Conservation (phyloP, 2,797 vertebrate genomes). For the Anisognathus igniventris region DNA sequence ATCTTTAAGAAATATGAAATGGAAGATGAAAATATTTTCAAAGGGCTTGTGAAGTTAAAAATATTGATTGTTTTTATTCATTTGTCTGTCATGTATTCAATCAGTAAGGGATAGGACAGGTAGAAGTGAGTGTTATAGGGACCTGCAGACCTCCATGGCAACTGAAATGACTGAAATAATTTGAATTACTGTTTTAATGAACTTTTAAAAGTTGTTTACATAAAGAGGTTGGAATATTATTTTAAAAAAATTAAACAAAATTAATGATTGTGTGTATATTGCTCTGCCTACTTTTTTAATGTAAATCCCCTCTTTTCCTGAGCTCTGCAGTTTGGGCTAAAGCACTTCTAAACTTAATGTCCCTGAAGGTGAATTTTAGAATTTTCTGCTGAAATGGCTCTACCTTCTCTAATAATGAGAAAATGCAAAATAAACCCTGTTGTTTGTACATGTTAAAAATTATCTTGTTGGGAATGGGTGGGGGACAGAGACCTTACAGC, state of each 20-base stretch:
- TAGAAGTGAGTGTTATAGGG: background rate
- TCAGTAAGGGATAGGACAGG: background rate
- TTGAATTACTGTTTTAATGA: background rate
- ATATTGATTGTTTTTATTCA: background rate
- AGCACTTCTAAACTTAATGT: background rate
- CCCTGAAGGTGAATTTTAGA: background rate
- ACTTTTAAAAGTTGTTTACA: background rate
- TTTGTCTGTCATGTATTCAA: background rate
- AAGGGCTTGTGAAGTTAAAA: background rate
- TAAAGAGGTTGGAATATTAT: background rate
- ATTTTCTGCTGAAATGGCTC: background rate
- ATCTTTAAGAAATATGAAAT: background rate
- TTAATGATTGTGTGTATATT: background rate
- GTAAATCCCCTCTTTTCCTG: background rate
- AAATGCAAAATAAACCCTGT: background rate
- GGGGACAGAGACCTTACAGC: background rate
- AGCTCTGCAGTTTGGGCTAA: background rate
- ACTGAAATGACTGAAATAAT: background rate
- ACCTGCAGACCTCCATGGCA: background rate
- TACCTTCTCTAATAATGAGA: background rate
- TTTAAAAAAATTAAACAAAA: background rate
- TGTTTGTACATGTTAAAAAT: background rate
- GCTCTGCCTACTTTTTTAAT: background rate
- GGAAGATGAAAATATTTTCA: background rate
- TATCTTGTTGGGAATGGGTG: background rate